A percentile compares a stretch with the other conserved stretches of the same genome.
Evolutionary conservation across 2,888 invertebrate species (phyloP).

Genomic region (Onthophagus sagittarius): DNA sequence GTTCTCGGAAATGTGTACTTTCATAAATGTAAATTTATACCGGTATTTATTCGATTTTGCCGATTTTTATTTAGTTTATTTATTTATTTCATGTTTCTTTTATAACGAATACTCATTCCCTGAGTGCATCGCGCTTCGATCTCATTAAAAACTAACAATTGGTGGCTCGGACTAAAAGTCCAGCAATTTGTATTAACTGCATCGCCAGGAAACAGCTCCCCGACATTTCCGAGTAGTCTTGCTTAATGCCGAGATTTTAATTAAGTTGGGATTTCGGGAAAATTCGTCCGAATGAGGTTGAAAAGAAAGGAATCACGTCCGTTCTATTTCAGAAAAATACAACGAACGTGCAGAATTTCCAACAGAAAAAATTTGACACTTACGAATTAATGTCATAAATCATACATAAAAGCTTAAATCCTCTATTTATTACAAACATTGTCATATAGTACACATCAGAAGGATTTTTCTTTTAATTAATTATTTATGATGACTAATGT

Average conservation of each 20-base stretch:
- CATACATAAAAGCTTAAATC: background rate
- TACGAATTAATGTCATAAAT: background rate
- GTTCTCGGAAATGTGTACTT: background rate
- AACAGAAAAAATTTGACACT: background rate
- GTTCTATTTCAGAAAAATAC: background rate
- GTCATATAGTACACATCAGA: too few relatives aligned
- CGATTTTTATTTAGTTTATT: background rate
- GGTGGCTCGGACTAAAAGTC: background rate
- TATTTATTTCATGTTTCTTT: too few relatives aligned
- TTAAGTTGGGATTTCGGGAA: background rate
- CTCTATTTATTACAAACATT: background rate
- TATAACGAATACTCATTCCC: too few relatives aligned
- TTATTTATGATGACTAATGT: too few relatives aligned
- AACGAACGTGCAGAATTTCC: background rate
- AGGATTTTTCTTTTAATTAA: too few relatives aligned
- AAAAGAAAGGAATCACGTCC: background rate
- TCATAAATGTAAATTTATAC: background rate
- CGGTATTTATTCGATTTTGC: background rate
- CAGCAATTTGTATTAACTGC: background rate
- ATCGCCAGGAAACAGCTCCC: background rate
- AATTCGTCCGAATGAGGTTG: background rate
- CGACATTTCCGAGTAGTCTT: background rate
- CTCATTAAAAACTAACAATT: background rate
- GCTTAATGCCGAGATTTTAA: background rate
- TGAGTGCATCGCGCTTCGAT: background rate